Evolutionary conservation across 2,888 invertebrate genomes (phyloP).

Genomic region (Leucozona laternaria): DNA sequence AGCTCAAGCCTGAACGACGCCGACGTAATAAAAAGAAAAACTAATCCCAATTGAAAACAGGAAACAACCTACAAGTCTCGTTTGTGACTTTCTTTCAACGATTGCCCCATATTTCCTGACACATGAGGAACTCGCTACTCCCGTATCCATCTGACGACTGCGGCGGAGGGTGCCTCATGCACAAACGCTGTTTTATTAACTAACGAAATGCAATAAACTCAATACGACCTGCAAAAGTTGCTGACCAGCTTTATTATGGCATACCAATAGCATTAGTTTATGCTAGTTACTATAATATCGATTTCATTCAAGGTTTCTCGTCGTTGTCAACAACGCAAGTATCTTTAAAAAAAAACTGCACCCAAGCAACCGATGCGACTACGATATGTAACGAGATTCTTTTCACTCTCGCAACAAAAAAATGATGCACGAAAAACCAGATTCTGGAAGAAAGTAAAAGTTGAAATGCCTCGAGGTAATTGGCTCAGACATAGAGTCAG

Average conservation of each 20-base stretch:
- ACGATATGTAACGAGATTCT: constrained; percentile 53
- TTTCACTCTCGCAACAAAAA: constrained; percentile 23
- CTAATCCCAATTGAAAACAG: background rate
- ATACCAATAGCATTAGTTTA: constrained; percentile 46
- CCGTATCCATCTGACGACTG: background rate
- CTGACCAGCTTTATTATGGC: constrained; percentile 57
- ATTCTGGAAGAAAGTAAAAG: constrained; percentile 72
- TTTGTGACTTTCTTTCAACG: constrained; percentile 59
- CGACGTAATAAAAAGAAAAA: background rate
- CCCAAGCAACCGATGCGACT: background rate
- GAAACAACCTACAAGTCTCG: constrained; percentile 41
- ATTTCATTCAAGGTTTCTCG: constrained; percentile 70
- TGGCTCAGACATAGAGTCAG: constrained; percentile 45
- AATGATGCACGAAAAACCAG: constrained; percentile 58
- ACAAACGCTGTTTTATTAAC: constrained; percentile 31
- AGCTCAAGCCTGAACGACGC: background rate
- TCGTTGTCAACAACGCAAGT: background rate
- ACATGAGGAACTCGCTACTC: constrained; percentile 49
- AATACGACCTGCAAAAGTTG: constrained; percentile 34
- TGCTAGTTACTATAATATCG: constrained; percentile 34
- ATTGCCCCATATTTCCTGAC: constrained; percentile 69
- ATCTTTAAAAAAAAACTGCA: background rate
- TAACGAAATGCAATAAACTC: constrained; percentile 31
- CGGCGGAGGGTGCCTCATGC: background rate
- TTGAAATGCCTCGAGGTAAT: constrained; percentile 40